These are phyloP conservation scores for Uloborus plumipes DNA, from an alignment of 2,888 invertebrate species.

Conservation along the genomic window DNA sequence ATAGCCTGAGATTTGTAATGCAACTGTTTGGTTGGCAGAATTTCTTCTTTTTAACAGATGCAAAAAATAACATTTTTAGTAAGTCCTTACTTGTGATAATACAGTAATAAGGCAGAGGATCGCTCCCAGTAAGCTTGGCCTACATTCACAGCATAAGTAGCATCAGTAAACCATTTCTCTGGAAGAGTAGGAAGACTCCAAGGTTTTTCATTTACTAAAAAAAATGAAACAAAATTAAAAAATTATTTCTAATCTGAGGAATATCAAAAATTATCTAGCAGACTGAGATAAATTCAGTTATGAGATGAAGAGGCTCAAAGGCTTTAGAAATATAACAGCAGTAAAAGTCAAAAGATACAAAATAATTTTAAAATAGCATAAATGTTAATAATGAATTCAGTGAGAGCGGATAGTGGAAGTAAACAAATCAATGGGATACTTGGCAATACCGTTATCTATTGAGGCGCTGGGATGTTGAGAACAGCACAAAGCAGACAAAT, in stretches of 20 bases:
- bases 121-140: constrained; percentile 56
- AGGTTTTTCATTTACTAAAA: constrained; percentile 20
- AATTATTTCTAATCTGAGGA: not conserved
- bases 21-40: not conserved
- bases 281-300: not conserved
- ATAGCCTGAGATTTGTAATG: too few relatives aligned
- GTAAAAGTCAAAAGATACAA: too few relatives aligned
- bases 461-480: too few relatives aligned
- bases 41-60: not conserved
- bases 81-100: constrained; percentile 51
- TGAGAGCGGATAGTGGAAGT: too few relatives aligned
- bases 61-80: not conserved
- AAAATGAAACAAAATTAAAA: not conserved
- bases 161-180: not conserved
- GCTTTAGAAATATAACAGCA: too few relatives aligned
- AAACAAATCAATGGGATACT: too few relatives aligned
- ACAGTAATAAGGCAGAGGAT: constrained; percentile 52
- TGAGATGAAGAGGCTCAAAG: too few relatives aligned
- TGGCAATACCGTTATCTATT: too few relatives aligned
- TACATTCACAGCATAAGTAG: constrained; percentile 26
- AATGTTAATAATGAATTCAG: too few relatives aligned
- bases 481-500: too few relatives aligned
- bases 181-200: constrained; percentile 51
- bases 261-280: not conserved
- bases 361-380: too few relatives aligned